Conservation (phyloP, 2,888 invertebrate species). For the Limnephilus auricula region DNA sequence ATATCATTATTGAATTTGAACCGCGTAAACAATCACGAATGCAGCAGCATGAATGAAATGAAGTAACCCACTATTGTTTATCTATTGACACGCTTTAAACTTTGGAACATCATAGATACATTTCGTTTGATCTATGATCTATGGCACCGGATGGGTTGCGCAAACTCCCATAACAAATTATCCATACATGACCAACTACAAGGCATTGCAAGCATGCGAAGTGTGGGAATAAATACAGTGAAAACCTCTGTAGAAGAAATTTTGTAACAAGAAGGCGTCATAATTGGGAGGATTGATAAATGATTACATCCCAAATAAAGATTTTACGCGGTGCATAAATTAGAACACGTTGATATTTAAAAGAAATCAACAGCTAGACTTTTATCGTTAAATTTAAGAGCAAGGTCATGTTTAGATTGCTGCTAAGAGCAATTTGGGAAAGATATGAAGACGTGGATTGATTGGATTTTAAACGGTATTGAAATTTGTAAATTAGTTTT, state of each 20-base stretch:
- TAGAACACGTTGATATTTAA: not conserved
- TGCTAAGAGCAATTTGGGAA: not conserved
- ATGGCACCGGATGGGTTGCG: conserved; percentile 26
- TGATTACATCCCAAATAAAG: not conserved
- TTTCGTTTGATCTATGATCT: conserved; percentile 2
- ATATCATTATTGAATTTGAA: too few relatives aligned
- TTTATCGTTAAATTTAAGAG: not conserved
- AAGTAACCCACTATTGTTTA: not conserved
- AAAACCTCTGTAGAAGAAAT: conserved; percentile 52
- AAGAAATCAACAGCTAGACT: not conserved
- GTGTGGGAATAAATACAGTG: conserved; percentile 45
- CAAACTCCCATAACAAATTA: not conserved
- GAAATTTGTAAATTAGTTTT: not conserved
- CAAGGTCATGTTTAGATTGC: not conserved
- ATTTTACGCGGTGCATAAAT: not conserved
- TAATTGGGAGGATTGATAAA: conserved; percentile 14
- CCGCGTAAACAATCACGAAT: not conserved
- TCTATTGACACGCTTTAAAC: conserved; percentile 19
- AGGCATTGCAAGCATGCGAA: not conserved
- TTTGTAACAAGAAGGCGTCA: conserved; percentile 37
- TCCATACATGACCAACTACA: not conserved
- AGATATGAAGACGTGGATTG: not conserved
- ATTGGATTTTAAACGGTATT: not conserved
- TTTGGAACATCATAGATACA: conserved; percentile 8
- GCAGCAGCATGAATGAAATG: not conserved